Evolutionary conservation across 2,113 vertebrate genomes (phyloP), one percentile per base, ranked within the genome.

Genomic region (Vulpes lagopus): DNA sequence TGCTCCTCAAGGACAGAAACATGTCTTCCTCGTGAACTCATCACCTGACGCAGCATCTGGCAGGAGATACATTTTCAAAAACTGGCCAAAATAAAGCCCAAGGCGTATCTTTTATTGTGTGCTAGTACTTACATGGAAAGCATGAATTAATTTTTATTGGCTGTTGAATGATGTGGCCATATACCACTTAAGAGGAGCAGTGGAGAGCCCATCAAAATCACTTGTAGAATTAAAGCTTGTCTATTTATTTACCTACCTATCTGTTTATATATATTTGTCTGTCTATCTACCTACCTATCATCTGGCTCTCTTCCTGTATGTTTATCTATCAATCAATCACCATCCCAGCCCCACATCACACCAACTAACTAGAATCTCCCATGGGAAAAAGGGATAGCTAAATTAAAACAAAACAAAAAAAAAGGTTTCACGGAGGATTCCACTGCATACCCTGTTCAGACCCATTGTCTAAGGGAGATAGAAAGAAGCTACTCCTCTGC

Each of bases 41-140:
- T 43, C 8, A 19, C 17, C 32, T 8, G 1, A 19, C 2, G 19
- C 5, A 25, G 55, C 0, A 0, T 19, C 53, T 23, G n/a, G 2
- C n/a, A 10, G 49, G 38, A 65, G 60, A 59, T 25, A 25, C 14
- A 5, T 73, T 59, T 74, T 51, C 76, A n/a, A 0, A 65, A 80
- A 71, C 73, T 15, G 79, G 32, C 62, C 51, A 32, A 86, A 93
- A 76, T 81, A 27, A 76, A 94, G 81, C n/a, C 73, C 17, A 4
- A 32, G 30, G 8, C 38, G 2, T 59, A 6, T 17, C 71, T 84
- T 82, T 60, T 57, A 12, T 15, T 74, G 22, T 57, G 51, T 35
- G 25, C 38, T 60, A 20, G 27, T 62, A 38, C 35, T 78, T 73
- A 78, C n/a, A 12, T 8, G 22, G 85, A 92, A 79, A 60, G 25